These are phyloP conservation scores for Anguilla obscura DNA, from an alignment of 2,797 vertebrate genomes.

Conservation along the genomic window DNA sequence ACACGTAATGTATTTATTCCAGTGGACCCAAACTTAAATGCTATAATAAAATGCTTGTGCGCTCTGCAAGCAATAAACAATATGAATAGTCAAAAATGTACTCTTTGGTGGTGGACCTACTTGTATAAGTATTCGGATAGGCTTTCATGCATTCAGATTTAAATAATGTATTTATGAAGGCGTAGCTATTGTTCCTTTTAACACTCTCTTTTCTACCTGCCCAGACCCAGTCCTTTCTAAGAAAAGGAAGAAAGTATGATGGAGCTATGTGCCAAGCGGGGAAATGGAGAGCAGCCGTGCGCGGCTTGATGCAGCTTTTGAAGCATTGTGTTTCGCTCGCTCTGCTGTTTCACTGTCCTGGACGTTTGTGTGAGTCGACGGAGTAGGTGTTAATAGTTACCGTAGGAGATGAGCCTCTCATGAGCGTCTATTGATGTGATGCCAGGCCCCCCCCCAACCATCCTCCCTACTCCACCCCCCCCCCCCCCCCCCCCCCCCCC, in stretches of 20 bases:
- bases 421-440: constrained; percentile 60
- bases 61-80: too few species aligned
- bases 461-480: constrained; percentile 23
- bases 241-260: constrained; percentile 42
- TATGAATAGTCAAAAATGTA: not conserved
- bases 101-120: not conserved
- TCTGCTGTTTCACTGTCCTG: constrained; percentile 56
- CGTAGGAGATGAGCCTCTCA: constrained; percentile 58
- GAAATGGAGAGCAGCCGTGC: constrained; percentile 51
- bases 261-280: constrained; percentile 49
- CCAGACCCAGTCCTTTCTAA: constrained; percentile 41
- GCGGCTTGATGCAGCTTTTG: constrained; percentile 62
- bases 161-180: not conserved
- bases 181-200: not conserved
- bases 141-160: not conserved
- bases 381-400: constrained; percentile 74
- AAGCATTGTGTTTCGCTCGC: constrained; percentile 75
- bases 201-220: constrained; percentile 38
- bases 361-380: constrained; percentile 52
- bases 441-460: constrained; percentile 43
- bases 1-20: not conserved
- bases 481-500: not conserved
- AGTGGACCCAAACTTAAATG: not conserved
- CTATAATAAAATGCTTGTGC: not conserved
- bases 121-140: not conserved